Evolutionary conservation across 2,888 invertebrate species (phyloP), one percentile per base, ranked within the genome.

Genomic region (Amphipyra berbera): DNA sequence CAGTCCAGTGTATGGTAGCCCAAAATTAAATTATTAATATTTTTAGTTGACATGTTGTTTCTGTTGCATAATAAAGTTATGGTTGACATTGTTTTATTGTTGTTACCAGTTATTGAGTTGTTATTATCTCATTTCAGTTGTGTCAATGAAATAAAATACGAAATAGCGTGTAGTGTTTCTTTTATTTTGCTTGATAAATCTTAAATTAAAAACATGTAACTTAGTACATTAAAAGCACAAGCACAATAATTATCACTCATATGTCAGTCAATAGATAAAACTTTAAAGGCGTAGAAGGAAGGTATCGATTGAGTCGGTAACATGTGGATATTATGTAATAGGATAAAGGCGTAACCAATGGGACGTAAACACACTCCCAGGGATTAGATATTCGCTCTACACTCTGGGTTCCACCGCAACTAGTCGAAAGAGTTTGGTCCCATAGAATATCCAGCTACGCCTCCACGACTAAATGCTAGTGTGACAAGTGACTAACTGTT

Each of bases 141-240:
- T 30, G 0, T 30, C 27, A 53, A 57, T 33, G 3, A 65, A 74
- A 76, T 76, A 81, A 83, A 78, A 88, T 78, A 85, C 72, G 46
- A 74, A 60, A 58, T 86, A 88, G 90, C 88, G 90, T 90, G 91
- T 91, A 85, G 87, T 90, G 83, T 92, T 91, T 73, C 41, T 88
- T 90, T 90, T 93, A 84, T 86, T 85, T 89, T 90, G 91, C 91
- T 89, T 87, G 80, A 88, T 85, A 86, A 88, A 86, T 82, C 81
- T 88, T 89, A 90, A 92, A 90, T 82, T 84, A 86, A 90, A 88
- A 93, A 88, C 84, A 89, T 89, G 87, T 89, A 87, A 91, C 90
- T 92, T 91, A 91, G 86, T 91, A 95, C 92, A 94, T 89, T 92
- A 88, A 91, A 95, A 95, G 95, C 95, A 93, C 92, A 95, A 95